Base-by-base conservation (phyloP, 2,113 vertebrate genomes). In the Vanacampus margaritifer region DNA sequence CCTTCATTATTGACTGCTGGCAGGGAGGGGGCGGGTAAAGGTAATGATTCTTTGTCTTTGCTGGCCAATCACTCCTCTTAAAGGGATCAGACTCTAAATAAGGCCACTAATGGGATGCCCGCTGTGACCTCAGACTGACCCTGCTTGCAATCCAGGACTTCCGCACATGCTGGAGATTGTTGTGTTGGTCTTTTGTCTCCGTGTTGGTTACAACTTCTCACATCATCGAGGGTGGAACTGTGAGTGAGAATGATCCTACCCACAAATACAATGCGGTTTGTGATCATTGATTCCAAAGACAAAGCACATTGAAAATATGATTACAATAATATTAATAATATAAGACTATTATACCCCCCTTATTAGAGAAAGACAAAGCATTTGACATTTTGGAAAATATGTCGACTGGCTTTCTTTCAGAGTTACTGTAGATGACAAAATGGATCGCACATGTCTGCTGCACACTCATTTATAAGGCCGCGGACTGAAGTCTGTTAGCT, bases 1-100 rank as follows among this genome's bases (percentile, higher is more conserved):
- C 87, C 81, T 81, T 91, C 82, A 89, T 90, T 91, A 93, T 93
- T 93, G 91, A 93, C 87, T 86, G 85, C 86, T 91, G 84, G 85
- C 84, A 89, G 88, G 83, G 91, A 87, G 87, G 87, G 87, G 89
- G 87, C 79, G 85, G 86, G 85, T 79, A 86, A 85, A 84, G 87
- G 84, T 91, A 91, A 91, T 92, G 90, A 91, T 89, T 92, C 91
- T 86, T 89, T 90, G 78, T 90, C 88, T 90, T 89, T 80, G 81
- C 87, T 84, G 79, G 84, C 87, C 88, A 88, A 89, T 92, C 90
- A 85, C 85, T 90, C 90, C 86, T 80, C 82, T 90, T 91, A 90
- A 90, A 89, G 82, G 87, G 89, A 88, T 87, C 87, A 89, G 84
- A 84, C 86, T 89, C 89, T 91, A 87, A 91, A 91, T 90, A 88